Percentiles rank a stretch among this genome's conserved stretches.
phyloP scores from a whole-genome alignment of 2,113 vertebrate genomes.

The Bos indicus region DNA sequence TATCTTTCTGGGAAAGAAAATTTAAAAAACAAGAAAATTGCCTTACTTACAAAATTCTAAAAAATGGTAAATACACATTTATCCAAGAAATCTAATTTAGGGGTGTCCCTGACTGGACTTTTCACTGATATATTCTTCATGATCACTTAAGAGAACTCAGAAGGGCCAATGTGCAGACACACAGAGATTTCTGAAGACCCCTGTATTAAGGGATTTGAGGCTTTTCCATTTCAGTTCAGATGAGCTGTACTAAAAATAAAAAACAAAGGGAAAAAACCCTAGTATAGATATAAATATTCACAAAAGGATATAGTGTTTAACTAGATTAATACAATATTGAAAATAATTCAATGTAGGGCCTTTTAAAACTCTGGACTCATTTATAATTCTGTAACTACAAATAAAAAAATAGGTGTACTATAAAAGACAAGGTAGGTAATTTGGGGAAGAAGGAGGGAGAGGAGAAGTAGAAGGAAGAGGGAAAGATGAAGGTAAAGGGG shows the following conservation, averaged over 20 bases:
- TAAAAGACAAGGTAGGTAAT: constrained; percentile 11
- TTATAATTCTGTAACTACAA: constrained; percentile 26
- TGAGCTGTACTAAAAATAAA: not conserved
- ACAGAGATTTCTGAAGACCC: not conserved
- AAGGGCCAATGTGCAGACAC: not conserved
- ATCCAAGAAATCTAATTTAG: constrained; percentile 28
- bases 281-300: constrained; percentile 22
- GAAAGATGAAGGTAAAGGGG: not conserved
- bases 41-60: constrained; percentile 31
- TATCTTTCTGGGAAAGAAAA: constrained; percentile 29
- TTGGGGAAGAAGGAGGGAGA: not conserved
- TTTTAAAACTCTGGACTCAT: not conserved
- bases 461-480: not conserved
- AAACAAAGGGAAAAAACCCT: not conserved
- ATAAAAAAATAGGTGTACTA: not conserved
- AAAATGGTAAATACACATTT: not conserved
- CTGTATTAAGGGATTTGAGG: not conserved
- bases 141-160: not conserved
- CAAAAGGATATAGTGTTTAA: constrained; percentile 15
- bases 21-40: not conserved
- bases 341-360: constrained; percentile 15
- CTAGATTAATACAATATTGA: constrained; percentile 1
- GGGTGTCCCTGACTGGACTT: not conserved
- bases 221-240: constrained; percentile 27
- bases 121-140: not conserved